A percentile compares a stretch with the other conserved stretches of the same genome.
Evolutionary conservation across 2,113 vertebrate species (phyloP).

Genomic region (human): DNA sequence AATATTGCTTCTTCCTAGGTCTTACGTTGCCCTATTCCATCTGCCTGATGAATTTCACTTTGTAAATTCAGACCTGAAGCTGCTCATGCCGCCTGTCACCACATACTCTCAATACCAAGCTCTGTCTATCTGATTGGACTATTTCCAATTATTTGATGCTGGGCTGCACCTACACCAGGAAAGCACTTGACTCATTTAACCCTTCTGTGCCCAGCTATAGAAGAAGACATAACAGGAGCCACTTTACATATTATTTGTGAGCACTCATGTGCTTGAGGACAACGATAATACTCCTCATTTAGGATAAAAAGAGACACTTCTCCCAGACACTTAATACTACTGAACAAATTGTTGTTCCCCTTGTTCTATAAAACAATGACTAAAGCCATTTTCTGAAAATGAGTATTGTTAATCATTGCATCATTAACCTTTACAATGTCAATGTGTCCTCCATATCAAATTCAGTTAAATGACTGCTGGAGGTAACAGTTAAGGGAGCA

Average conservation of each 20-base stretch:
- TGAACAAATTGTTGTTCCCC: constrained; percentile 66
- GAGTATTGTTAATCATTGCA: constrained; percentile 85
- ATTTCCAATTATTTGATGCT: neutral
- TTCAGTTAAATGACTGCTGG: constrained; percentile 80
- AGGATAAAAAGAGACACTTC: constrained; percentile 57
- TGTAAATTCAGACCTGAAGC: neutral
- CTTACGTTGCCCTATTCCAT: neutral
- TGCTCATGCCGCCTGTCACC: neutral
- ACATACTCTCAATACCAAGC: neutral
- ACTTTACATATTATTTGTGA: constrained; percentile 48
- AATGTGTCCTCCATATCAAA: constrained; percentile 83
- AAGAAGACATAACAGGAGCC: neutral
- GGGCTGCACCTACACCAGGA: neutral
- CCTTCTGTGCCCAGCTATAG: neutral
- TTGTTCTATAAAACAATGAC: constrained; percentile 79
- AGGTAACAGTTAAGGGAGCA: constrained; percentile 85
- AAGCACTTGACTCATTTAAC: constrained; percentile 4
- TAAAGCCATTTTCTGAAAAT: constrained; percentile 81
- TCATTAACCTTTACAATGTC: constrained; percentile 90
- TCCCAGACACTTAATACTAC: constrained; percentile 39
- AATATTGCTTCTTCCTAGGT: neutral
- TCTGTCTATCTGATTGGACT: neutral
- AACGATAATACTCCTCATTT: constrained; percentile 61
- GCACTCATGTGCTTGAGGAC: neutral
- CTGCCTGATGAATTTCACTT: constrained; percentile 37